A percentile compares a stretch with the other conserved stretches of the same genome.
Conservation (phyloP, 2,888 invertebrate genomes). For the Cenopis cana region DNA sequence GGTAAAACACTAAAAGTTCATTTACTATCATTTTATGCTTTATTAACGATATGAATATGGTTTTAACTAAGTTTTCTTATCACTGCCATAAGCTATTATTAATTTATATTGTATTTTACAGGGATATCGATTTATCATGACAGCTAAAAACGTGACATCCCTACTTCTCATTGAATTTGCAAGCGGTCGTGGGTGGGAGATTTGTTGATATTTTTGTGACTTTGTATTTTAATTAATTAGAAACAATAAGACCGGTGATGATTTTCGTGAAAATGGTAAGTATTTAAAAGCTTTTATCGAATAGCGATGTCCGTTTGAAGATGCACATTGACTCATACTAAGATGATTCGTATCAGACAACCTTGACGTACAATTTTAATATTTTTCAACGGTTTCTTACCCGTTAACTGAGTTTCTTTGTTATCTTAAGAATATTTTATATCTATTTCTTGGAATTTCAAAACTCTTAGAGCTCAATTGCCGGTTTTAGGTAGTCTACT, state of each 20-base stretch:
- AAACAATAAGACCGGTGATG: slow-evolving; percentile 61
- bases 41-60: background rate
- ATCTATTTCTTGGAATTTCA: background rate
- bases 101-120: background rate
- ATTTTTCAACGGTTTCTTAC: slow-evolving; percentile 26
- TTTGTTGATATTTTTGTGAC: slow-evolving; percentile 74
- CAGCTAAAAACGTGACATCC: slow-evolving; percentile 47
- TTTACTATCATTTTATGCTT: background rate
- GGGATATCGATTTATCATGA: slow-evolving; percentile 30
- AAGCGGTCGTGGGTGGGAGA: slow-evolving; percentile 70
- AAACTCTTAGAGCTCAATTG: background rate
- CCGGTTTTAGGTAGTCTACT: background rate
- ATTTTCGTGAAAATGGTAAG: slow-evolving; percentile 68
- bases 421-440: background rate
- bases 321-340: slow-evolving; percentile 1
- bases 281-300: slow-evolving; percentile 12
- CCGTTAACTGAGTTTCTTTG: background rate
- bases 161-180: slow-evolving; percentile 63
- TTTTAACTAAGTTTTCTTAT: too few species aligned
- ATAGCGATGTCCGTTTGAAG: background rate
- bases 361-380: slow-evolving; percentile 36
- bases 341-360: slow-evolving; percentile 31
- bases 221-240: slow-evolving; percentile 57
- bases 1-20: background rate
- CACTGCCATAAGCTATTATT: background rate